Conservation (phyloP, 2,888 invertebrate species). For the Heliconius ethilla region DNA sequence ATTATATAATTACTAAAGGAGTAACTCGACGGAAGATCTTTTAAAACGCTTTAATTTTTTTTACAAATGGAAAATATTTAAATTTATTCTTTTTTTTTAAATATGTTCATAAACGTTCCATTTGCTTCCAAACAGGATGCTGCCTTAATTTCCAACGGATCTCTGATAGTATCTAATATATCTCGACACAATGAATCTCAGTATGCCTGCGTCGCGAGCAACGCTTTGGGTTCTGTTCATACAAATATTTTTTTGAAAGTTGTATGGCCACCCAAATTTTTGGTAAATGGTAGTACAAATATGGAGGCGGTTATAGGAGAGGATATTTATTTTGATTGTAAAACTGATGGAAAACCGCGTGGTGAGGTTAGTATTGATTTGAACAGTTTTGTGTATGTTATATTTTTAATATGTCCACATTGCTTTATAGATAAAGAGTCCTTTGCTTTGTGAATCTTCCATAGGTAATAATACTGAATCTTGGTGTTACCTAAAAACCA, state of each 20-base stretch:
- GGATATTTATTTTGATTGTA: conserved; percentile 65
- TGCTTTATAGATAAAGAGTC: no score
- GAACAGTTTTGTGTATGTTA: background rate
- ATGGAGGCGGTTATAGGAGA: conserved; percentile 58
- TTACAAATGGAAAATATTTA: no score
- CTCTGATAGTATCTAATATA: conserved; percentile 57
- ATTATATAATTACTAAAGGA: no score
- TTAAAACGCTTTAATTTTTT: no score
- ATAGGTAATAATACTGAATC: no score
- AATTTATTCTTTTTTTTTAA: no score
- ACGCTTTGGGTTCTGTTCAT: conserved; percentile 80
- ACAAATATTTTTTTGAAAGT: conserved; percentile 79
- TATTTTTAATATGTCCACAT: no score
- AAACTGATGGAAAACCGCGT: conserved; percentile 65
- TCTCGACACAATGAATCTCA: conserved; percentile 72
- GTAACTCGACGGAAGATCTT: no score
- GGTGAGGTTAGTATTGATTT: conserved; percentile 59
- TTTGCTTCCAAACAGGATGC: conserved; percentile 61
- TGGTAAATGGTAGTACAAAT: conserved; percentile 30
- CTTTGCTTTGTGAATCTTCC: background rate
- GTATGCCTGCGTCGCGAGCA: conserved; percentile 83
- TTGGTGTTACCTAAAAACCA: no score
- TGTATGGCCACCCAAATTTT: conserved; percentile 73
- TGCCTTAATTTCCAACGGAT: conserved; percentile 56
- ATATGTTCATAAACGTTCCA: background rate